phyloP scores from a whole-genome alignment of 2,888 invertebrate species.

The Anticlea derivata region DNA sequence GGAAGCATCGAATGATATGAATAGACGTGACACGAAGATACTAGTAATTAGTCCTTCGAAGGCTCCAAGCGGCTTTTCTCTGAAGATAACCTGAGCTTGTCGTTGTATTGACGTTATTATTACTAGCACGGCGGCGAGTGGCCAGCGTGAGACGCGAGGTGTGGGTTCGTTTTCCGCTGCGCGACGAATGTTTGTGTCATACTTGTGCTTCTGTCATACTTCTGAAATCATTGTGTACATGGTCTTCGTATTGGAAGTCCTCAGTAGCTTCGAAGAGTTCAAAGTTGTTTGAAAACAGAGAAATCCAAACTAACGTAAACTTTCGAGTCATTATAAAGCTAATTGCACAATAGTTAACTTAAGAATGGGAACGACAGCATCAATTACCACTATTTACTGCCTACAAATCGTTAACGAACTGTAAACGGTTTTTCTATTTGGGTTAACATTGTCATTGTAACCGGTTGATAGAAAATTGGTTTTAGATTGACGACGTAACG shows the following conservation, averaged over 20 bases:
- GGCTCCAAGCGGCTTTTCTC: slow-evolving; percentile 8
- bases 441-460: slow-evolving; percentile 40
- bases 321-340: slow-evolving; percentile 16
- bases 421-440: slow-evolving; percentile 44
- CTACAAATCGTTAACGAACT: slow-evolving; percentile 39
- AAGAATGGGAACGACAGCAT: slow-evolving; percentile 39
- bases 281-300: too few species aligned
- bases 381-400: slow-evolving; percentile 42
- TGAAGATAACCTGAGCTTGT: slow-evolving; percentile 8
- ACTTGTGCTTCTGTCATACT: too few species aligned
- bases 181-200: too few species aligned
- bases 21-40: slow-evolving; percentile 17
- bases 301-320: not conserved
- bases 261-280: too few species aligned
- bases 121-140: too few species aligned
- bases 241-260: too few species aligned
- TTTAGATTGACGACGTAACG: slow-evolving; percentile 27
- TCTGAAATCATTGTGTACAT: too few species aligned
- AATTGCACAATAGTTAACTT: slow-evolving; percentile 33
- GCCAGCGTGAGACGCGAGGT: too few species aligned
- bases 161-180: too few species aligned
- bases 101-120: too few species aligned
- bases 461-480: slow-evolving; percentile 32
- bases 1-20: slow-evolving; percentile 12
- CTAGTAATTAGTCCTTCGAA: slow-evolving; percentile 17